A percentile compares a stretch with the other conserved stretches of the same genome.
phyloP scores from a whole-genome alignment of 2,888 invertebrate genomes.

The Drosophila quinaria region DNA sequence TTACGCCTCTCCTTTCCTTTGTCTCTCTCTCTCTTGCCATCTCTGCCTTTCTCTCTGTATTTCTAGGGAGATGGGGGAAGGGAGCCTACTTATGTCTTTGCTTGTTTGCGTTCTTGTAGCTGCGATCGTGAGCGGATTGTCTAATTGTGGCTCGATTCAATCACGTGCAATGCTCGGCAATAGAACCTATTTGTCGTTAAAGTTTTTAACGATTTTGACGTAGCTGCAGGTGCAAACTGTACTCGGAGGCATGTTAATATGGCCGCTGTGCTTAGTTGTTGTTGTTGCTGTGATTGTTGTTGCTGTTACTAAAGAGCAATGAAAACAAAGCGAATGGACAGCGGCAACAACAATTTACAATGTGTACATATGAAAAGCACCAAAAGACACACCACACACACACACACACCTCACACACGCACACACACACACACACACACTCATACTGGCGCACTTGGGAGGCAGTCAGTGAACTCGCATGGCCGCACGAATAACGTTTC shows the following conservation, averaged over 20 bases:
- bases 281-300: conserved; percentile 47
- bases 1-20: background rate
- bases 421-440: conserved; percentile 12
- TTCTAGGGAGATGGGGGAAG: background rate
- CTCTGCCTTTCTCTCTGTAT: background rate
- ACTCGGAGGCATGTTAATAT: conserved; percentile 74
- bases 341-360: conserved; percentile 56
- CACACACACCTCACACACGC: conserved; percentile 18
- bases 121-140: conserved; percentile 71
- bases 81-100: conserved; percentile 28
- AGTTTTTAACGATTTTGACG: conserved; percentile 71
- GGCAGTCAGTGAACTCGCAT: conserved; percentile 82
- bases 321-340: conserved; percentile 75
- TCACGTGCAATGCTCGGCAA: conserved; percentile 75
- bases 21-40: background rate
- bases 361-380: conserved; percentile 69
- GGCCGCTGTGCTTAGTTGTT: conserved; percentile 70
- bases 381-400: conserved; percentile 56
- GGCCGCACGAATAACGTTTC: conserved; percentile 83
- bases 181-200: conserved; percentile 78
- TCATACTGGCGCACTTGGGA: conserved; percentile 56
- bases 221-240: conserved; percentile 77
- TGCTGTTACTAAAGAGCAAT: conserved; percentile 59
- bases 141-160: conserved; percentile 72
- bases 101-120: conserved; percentile 67